Evolutionary conservation across 1,140 invertebrate genomes (phyloP).

Genomic region (Coenobita brevimanus): DNA sequence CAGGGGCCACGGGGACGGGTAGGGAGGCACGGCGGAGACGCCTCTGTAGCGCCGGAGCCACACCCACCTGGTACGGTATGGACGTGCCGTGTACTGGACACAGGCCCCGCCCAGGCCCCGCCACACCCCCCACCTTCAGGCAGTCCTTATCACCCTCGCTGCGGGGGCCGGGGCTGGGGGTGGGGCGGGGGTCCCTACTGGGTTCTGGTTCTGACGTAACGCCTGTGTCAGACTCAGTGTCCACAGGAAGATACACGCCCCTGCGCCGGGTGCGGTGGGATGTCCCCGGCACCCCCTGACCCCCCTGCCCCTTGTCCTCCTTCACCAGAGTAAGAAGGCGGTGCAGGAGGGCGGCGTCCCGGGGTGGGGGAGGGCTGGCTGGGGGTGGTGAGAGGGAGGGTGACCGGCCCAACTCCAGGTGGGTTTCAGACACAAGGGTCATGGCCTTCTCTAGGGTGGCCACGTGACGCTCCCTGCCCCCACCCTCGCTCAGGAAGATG

Average conservation of each 20-base stretch:
- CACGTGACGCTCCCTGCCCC: constrained; percentile 24
- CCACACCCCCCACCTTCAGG: neutral
- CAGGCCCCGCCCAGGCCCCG: neutral
- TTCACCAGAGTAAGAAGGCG: constrained; percentile 24
- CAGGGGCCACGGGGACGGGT: constrained; percentile 28
- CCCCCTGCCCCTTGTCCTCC: constrained; percentile 21
- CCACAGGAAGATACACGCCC: constrained; percentile 43
- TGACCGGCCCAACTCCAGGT: constrained; percentile 41
- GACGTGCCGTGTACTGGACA: constrained; percentile 46
- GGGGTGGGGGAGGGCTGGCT: neutral
- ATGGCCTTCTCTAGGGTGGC: constrained; percentile 43
- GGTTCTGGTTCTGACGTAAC: constrained; percentile 39
- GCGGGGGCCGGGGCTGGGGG: constrained; percentile 7
- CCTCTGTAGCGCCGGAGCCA: constrained; percentile 31
- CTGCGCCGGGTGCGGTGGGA: constrained; percentile 30
- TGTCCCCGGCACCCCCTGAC: neutral
- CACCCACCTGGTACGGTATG: constrained; percentile 33
- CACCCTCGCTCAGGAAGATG: constrained; percentile 19
- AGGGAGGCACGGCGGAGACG: constrained; percentile 47
- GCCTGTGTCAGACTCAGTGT: constrained; percentile 51
- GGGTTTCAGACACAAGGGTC: constrained; percentile 30
- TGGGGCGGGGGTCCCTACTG: neutral
- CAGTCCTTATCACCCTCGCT: neutral
- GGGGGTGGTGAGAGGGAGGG: constrained; percentile 20
- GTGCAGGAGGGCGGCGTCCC: constrained; percentile 38